These are phyloP conservation scores for Cantharis flavilabris DNA, from an alignment of 2,888 invertebrate species.

Conservation along the genomic window DNA sequence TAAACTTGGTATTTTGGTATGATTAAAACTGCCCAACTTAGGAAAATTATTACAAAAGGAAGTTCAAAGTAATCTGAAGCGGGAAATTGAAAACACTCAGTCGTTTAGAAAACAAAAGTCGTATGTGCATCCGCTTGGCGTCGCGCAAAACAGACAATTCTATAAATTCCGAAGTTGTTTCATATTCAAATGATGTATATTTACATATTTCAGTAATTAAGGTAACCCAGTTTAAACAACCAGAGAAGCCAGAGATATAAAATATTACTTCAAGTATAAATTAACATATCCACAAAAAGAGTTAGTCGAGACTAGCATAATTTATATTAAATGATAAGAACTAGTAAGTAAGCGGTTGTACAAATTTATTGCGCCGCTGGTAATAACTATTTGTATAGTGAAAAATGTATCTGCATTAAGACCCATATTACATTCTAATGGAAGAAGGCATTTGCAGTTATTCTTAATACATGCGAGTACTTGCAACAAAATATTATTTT, in stretches of 20 bases:
- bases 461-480: neutral
- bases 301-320: conserved; percentile 39
- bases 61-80: conserved; percentile 27
- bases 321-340: conserved; percentile 47
- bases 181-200: conserved; percentile 51
- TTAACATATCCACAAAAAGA: conserved; percentile 48
- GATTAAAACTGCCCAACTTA: conserved; percentile 3
- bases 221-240: conserved; percentile 42
- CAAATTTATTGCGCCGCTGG: conserved; percentile 41
- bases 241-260: conserved; percentile 38
- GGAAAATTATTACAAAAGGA: conserved; percentile 28
- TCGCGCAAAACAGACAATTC: conserved; percentile 45
- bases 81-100: conserved; percentile 36
- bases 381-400: conserved; percentile 40
- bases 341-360: conserved; percentile 37
- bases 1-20: neutral
- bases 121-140: conserved; percentile 43
- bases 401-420: conserved; percentile 43
- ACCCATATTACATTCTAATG: neutral
- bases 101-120: conserved; percentile 40
- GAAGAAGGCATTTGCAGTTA: neutral
- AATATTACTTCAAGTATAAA: conserved; percentile 45
- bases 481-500: neutral
- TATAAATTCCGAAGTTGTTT: conserved; percentile 48
- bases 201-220: conserved; percentile 55